Evolutionary conservation across 2,113 vertebrate genomes (phyloP), one percentile per base, ranked within the genome.

Genomic region (Cryptotis parvus): DNA sequence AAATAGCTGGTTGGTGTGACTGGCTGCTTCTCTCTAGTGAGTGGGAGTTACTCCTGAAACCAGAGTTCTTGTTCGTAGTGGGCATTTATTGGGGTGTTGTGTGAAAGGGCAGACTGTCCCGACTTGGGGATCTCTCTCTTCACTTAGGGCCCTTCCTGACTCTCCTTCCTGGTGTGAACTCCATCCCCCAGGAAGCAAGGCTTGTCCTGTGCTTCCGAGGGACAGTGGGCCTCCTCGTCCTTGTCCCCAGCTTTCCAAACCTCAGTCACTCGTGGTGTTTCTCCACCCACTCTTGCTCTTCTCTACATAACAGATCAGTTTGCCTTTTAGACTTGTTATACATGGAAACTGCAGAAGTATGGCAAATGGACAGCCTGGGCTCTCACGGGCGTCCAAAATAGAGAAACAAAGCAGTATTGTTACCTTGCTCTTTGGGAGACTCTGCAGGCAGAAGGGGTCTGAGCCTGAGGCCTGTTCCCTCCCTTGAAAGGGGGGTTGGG

Each of bases 71-170:
- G 88, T 70, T 58, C 52, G 73, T 79, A 72, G 76, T 61, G 35
- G 33, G 87, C 45, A 81, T 66, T 76, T 90, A 74, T 90, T 92
- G 55, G 91, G 85, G 39, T 82, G 41, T 84, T 82, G 69, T 65
- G 79, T 86, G 41, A 90, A 89, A 89, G 55, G 87, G 45, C 22
- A 31, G 77, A 31, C 73, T 78, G 69, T 83, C 43, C 79, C 65
- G 84, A 18, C 31, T 45, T 52, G 73, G 68, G 43, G 55, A 43
- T 76, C 0, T 85, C 79, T 85, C 75, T 74, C 81, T 85, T 84
- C 77, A n/a, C 9, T 49, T 49, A 14, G 45, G 87, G 91, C 86
- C 43, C 81, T 9, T 61, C 29, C 49, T 85, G 82, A 18, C 61
- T 94, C 29, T 39, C 69, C 22, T 84, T 89, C 55, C 69, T 52